Percentiles rank a stretch among this genome's conserved stretches.
phyloP scores from a whole-genome alignment of 2,113 vertebrate genomes.

The Menura novaehollandiae region DNA sequence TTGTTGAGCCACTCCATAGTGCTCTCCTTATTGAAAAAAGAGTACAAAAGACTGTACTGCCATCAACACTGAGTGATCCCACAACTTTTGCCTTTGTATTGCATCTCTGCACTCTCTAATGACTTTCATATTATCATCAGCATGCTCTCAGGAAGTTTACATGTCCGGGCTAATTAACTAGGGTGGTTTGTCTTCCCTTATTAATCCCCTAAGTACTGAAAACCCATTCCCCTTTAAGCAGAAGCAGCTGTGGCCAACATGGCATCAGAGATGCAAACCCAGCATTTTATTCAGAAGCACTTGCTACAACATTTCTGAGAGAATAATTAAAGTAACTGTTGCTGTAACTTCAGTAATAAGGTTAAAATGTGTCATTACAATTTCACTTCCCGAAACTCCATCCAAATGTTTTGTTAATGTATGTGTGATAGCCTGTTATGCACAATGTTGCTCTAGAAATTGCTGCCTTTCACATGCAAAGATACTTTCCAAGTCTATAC shows the following conservation, averaged over 20 bases:
- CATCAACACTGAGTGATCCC: background rate
- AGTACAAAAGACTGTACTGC: background rate
- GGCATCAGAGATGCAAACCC: background rate
- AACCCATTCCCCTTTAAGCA: conserved; percentile 12
- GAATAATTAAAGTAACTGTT: background rate
- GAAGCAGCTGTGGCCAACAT: background rate
- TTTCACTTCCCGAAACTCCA: background rate
- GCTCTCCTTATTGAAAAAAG: background rate
- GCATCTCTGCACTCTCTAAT: background rate
- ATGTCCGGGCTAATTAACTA: conserved; percentile 48
- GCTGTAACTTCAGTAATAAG: background rate
- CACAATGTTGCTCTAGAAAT: background rate
- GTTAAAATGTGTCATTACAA: background rate
- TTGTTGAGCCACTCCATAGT: background rate
- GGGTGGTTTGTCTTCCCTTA: conserved; percentile 29
- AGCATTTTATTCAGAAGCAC: background rate
- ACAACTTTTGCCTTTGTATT: background rate
- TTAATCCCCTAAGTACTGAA: conserved; percentile 22
- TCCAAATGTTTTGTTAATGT: background rate
- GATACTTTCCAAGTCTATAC: background rate
- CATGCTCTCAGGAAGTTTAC: conserved; percentile 43
- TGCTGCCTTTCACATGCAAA: background rate
- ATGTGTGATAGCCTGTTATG: background rate
- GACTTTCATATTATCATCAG: background rate
- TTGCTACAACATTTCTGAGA: background rate